Evolutionary conservation across 2,113 vertebrate genomes (phyloP), one percentile per base, ranked within the genome.

Genomic region (Campylomormyrus numenius): DNA sequence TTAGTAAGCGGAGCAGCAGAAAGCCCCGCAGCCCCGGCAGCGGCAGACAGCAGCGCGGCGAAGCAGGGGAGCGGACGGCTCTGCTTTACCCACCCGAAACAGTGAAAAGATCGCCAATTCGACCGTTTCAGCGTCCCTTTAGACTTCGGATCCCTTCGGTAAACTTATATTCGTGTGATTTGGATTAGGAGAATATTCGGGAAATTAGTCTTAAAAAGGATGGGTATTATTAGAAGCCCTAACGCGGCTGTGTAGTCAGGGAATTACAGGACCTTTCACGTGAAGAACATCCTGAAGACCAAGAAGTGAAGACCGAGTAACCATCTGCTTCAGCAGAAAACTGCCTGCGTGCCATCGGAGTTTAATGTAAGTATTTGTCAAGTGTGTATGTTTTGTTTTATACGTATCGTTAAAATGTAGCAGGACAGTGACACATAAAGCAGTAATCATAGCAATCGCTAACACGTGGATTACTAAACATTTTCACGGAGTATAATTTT

Each of bases 21-120:
- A 92, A 93, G 91, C 92, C 91, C 91, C 91, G 70, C 90, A 93
- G 91, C 92, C 88, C 85, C 48, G 84, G 90, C 80, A 90, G 90
- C 91, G 91, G 90, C 88, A 58, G 21, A 17, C 24, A 48, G 3
- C 24, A 42, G 13, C 17, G 35, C 35, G 62, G 9, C 62, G 62
- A 11, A 70, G 62, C 62, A 10, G 27, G n/a, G n/a, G 9, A 31
- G 62, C 27, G n/a, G n/a, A 70, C 62, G 9, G n/a, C 10, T 31
- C 62, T 70, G n/a, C 3, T 10, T 70, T 11, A 11, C n/a, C 27
- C 10, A 4, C 3, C 11, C 62, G 62, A 70, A 70, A 13, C 27
- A 31, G 62, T 27, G n/a, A 10, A 3, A 13, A 27, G 62, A 70
- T 70, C 27, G 62, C 10, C 62, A 11, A 3, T 70, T 9, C 24